phyloP scores from a whole-genome alignment of 2,888 invertebrate species.

The Cheilosia grossa region DNA sequence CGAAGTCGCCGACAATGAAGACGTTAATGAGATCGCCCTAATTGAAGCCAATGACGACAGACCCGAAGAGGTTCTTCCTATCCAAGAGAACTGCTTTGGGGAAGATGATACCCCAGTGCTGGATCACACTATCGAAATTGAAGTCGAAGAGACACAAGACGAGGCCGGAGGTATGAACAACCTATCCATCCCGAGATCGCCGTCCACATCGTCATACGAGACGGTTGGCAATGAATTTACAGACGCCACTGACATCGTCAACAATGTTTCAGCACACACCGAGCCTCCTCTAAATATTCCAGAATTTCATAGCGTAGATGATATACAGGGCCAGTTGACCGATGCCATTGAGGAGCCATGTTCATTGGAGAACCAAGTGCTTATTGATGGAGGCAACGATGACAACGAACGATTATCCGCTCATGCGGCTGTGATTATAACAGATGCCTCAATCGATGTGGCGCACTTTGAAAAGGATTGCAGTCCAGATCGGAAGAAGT shows the following conservation, averaged over 20 bases:
- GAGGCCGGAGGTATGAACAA: constrained; percentile 44
- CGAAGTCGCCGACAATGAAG: constrained; percentile 76
- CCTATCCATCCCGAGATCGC: constrained; percentile 77
- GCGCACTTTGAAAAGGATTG: constrained; percentile 80
- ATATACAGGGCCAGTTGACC: constrained; percentile 83
- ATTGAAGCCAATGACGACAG: background rate
- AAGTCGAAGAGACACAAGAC: constrained; percentile 50
- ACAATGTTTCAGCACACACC: constrained; percentile 56
- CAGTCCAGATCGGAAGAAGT: constrained; percentile 82
- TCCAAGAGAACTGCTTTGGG: constrained; percentile 61
- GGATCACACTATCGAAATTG: constrained; percentile 22
- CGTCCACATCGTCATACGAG: constrained; percentile 83
- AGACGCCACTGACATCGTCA: constrained; percentile 77
- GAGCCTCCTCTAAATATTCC: constrained; percentile 75
- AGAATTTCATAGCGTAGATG: constrained; percentile 83
- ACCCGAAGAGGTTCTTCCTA: constrained; percentile 27
- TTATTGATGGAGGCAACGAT: constrained; percentile 52
- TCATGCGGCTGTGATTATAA: constrained; percentile 85
- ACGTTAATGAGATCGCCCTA: background rate
- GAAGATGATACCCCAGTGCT: constrained; percentile 23
- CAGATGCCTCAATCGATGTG: constrained; percentile 89
- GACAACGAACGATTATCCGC: constrained; percentile 61
- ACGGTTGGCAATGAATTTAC: constrained; percentile 83
- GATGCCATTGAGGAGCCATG: constrained; percentile 84
- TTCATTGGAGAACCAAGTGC: constrained; percentile 63